Conservation (phyloP, 2,113 vertebrate species). For the Carassius gibelio region DNA sequence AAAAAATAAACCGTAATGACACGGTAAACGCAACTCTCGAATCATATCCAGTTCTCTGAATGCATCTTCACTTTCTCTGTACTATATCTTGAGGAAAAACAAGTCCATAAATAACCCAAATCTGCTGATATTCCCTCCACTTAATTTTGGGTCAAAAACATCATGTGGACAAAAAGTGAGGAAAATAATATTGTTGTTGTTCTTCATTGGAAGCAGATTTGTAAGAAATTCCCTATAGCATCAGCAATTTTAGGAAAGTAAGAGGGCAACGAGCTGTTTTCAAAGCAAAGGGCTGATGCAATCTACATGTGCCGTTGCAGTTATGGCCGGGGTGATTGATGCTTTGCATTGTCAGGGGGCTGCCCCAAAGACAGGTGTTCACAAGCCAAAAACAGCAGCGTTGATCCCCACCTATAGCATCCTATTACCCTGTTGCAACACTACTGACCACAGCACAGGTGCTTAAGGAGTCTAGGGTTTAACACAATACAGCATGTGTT, state of each 20-base stretch:
- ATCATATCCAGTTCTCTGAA: constrained; percentile 31
- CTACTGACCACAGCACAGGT: constrained; percentile 4
- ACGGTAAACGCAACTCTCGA: background rate
- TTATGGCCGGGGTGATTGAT: constrained; percentile 11
- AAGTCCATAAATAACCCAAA: constrained; percentile 30
- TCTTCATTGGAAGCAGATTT: constrained; percentile 41
- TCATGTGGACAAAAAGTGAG: constrained; percentile 38
- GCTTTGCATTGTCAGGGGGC: constrained; percentile 28
- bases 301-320: constrained; percentile 61
- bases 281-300: constrained; percentile 63
- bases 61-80: constrained; percentile 27
- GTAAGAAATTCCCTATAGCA: constrained; percentile 41
- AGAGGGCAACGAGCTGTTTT: constrained; percentile 26
- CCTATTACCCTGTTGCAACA: constrained; percentile 27
- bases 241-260: constrained; percentile 42
- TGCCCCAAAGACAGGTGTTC: constrained; percentile 44
- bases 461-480: background rate
- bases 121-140: constrained; percentile 44
- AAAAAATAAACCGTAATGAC: constrained; percentile 26
- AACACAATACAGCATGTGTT: constrained; percentile 22
- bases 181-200: background rate
- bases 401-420: constrained; percentile 31
- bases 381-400: constrained; percentile 29
- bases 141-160: constrained; percentile 39
- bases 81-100: constrained; percentile 35